These are phyloP conservation scores for Odontophorus gujanensis DNA, from an alignment of 2,113 vertebrate species.

Conservation along the genomic window DNA sequence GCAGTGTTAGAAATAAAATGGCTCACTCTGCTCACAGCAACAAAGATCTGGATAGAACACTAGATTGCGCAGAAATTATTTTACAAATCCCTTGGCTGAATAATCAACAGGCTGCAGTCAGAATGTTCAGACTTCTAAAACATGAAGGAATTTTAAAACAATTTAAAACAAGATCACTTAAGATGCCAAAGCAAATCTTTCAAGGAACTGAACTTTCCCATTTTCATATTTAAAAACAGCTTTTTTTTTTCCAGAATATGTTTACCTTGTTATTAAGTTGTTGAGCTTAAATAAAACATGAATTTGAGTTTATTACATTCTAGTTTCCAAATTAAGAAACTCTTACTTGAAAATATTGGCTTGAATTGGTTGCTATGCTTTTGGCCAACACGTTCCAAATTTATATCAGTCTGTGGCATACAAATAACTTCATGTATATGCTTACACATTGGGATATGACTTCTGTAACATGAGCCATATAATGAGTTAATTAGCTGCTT, in stretches of 20 bases:
- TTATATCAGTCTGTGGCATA: background rate
- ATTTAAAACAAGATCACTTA: background rate
- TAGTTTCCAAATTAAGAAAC: background rate
- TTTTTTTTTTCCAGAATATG: background rate
- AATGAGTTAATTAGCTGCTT: slow-evolving; percentile 9
- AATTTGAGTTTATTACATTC: background rate
- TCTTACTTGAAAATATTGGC: background rate
- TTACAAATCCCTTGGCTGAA: background rate
- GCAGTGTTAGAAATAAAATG: background rate
- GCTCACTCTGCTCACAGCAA: background rate
- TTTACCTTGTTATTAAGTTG: background rate
- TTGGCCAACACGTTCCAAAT: background rate
- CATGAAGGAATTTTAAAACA: background rate
- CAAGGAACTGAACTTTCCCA: background rate
- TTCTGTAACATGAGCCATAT: background rate
- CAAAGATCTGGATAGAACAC: background rate
- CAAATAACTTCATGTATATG: background rate
- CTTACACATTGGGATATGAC: background rate
- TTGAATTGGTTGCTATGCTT: background rate
- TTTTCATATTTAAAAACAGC: background rate
- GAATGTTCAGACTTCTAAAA: background rate
- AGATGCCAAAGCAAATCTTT: background rate
- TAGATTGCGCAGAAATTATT: background rate
- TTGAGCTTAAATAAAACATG: background rate
- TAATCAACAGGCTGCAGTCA: background rate